phyloP scores from a whole-genome alignment of 1,140 invertebrate species.

The Drosophila asahinai region DNA sequence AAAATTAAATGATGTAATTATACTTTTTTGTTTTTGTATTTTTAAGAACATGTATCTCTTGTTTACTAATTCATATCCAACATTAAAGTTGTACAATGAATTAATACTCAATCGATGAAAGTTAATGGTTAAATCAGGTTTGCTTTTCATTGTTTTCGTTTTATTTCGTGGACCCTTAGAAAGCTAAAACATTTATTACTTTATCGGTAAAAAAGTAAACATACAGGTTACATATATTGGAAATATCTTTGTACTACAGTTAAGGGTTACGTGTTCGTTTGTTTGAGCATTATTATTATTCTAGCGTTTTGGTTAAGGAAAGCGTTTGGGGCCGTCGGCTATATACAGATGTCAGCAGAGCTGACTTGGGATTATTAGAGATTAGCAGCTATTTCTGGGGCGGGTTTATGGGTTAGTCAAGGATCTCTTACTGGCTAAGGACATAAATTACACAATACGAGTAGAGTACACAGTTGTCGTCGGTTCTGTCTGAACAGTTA shows the following conservation, averaged over 20 bases:
- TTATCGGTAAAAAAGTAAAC: slow-evolving; percentile 56
- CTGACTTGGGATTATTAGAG: slow-evolving; percentile 32
- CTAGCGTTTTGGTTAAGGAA: slow-evolving; percentile 78
- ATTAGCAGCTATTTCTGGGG: slow-evolving; percentile 9
- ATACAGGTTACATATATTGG: slow-evolving; percentile 46
- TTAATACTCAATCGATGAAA: background rate
- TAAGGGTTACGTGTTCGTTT: slow-evolving; percentile 57
- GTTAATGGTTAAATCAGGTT: slow-evolving; percentile 45
- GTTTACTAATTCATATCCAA: slow-evolving; percentile 3
- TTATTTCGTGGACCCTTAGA: slow-evolving; percentile 60
- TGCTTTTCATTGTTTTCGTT: slow-evolving; percentile 37
- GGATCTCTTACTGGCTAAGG: slow-evolving; percentile 45
- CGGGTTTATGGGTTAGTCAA: slow-evolving; percentile 33
- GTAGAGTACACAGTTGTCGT: slow-evolving; percentile 24
- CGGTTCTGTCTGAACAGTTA: slow-evolving; percentile 7
- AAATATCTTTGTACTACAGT: slow-evolving; percentile 75
- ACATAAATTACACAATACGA: slow-evolving; percentile 52
- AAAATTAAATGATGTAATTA: too few species aligned
- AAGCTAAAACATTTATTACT: slow-evolving; percentile 56
- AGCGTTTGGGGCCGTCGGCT: slow-evolving; percentile 55
- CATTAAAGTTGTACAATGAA: background rate
- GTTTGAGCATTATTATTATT: slow-evolving; percentile 55
- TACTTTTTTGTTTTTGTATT: background rate
- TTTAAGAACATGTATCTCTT: background rate
- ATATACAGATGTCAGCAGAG: slow-evolving; percentile 52